Conservation (phyloP, 2,888 invertebrate genomes). For the Noctua janthe region DNA sequence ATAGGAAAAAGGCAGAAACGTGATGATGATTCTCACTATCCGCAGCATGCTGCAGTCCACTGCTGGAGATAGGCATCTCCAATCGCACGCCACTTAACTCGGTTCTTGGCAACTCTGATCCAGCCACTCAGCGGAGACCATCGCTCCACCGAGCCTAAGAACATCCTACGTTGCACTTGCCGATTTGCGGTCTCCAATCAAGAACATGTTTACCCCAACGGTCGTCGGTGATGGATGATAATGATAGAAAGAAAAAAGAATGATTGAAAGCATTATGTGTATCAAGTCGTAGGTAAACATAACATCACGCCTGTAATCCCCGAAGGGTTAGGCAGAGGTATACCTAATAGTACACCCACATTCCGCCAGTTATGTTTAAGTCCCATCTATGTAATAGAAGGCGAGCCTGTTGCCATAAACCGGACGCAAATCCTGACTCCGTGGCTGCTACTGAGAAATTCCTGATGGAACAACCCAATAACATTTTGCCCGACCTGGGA, state of each 20-base stretch:
- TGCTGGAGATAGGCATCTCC: background rate
- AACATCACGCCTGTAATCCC: background rate
- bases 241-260: background rate
- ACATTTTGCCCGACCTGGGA: background rate
- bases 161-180: background rate
- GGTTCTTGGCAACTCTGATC: background rate
- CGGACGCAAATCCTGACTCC: background rate
- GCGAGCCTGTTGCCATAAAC: background rate
- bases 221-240: background rate
- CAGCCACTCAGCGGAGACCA: background rate
- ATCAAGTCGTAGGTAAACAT: background rate
- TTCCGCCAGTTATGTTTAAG: background rate
- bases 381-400: background rate
- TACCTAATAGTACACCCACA: background rate
- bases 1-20: background rate
- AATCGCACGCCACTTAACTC: background rate
- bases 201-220: background rate
- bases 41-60: background rate
- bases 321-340: background rate
- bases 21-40: background rate
- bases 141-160: background rate
- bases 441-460: background rate
- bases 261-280: background rate
- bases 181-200: background rate
- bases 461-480: background rate